These are phyloP conservation scores for Plectropomus leopardus DNA, from an alignment of 2,113 vertebrate genomes.

Conservation along the genomic window DNA sequence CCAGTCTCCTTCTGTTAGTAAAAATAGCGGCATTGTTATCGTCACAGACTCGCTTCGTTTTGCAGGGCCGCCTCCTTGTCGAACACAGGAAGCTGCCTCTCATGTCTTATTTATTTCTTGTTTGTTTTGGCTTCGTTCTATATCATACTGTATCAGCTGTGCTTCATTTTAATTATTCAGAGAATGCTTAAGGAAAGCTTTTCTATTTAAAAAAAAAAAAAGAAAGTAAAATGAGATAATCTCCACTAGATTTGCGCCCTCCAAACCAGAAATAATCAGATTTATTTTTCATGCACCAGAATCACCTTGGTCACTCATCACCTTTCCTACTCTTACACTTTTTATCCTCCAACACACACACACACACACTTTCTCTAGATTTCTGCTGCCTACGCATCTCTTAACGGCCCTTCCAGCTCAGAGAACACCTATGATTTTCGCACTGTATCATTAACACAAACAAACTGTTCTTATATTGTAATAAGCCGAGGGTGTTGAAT, in stretches of 20 bases:
- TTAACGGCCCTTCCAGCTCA: slow-evolving; percentile 33
- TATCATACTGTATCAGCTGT: slow-evolving; percentile 1
- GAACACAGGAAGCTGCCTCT: slow-evolving; percentile 70
- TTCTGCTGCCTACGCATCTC: slow-evolving; percentile 53
- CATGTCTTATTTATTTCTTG: slow-evolving; percentile 66
- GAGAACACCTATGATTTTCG: slow-evolving; percentile 62
- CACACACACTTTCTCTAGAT: slow-evolving; percentile 24
- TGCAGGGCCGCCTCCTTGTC: slow-evolving; percentile 48
- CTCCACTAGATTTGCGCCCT: slow-evolving; percentile 37
- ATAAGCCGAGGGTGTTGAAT: slow-evolving; percentile 28
- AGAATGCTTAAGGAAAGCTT: slow-evolving; percentile 7
- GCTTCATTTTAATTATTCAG: slow-evolving; percentile 62
- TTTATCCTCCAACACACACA: slow-evolving; percentile 6
- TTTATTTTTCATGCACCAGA: slow-evolving; percentile 59
- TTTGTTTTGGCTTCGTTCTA: slow-evolving; percentile 48
- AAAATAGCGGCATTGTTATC: slow-evolving; percentile 83
- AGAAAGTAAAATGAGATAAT: slow-evolving; percentile 23
- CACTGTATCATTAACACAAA: slow-evolving; percentile 58
- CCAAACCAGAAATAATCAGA: slow-evolving; percentile 52
- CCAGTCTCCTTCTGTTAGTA: slow-evolving; percentile 73
- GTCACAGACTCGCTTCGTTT: slow-evolving; percentile 58
- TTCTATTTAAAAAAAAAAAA: neutral
- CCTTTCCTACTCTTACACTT: slow-evolving; percentile 31
- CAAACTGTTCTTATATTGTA: slow-evolving; percentile 19
- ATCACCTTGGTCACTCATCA: slow-evolving; percentile 59